Conservation (phyloP, 2,797 vertebrate species). For the Gastrophryne carolinensis region DNA sequence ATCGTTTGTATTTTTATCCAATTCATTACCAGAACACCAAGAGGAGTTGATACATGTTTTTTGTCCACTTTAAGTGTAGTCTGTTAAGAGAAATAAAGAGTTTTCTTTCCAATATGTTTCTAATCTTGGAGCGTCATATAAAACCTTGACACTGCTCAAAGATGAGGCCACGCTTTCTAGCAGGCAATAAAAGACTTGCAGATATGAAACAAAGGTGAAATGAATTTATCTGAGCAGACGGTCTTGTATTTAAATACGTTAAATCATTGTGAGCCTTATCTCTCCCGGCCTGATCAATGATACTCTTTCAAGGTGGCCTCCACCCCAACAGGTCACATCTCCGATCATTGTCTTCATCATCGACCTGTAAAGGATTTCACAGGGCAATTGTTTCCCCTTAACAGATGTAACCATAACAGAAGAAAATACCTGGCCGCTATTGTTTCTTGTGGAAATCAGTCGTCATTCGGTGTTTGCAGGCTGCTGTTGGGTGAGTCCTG, state of each 20-base stretch:
- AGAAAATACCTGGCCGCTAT: not conserved
- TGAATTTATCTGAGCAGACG: not conserved
- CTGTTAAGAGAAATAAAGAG: too few species aligned
- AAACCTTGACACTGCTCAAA: not conserved
- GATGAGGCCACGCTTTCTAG: not conserved
- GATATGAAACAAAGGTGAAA: not conserved
- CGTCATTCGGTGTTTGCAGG: conserved; percentile 16
- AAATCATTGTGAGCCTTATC: conserved; percentile 3
- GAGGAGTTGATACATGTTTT: too few species aligned
- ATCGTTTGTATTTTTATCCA: too few species aligned
- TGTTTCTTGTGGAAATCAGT: conserved; percentile 3
- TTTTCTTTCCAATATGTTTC: too few species aligned
- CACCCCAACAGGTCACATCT: not conserved
- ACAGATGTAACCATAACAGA: not conserved
- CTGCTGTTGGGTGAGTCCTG: not conserved
- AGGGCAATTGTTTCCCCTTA: not conserved
- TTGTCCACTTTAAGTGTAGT: too few species aligned
- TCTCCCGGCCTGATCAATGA: conserved; percentile 2
- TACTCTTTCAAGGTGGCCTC: not conserved
- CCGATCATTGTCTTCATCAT: conserved; percentile 9
- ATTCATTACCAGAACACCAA: too few species aligned
- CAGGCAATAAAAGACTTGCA: not conserved
- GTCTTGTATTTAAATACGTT: not conserved
- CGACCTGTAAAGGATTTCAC: not conserved
- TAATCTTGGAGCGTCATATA: too few species aligned